These are phyloP conservation scores for Drosophila malerkotliana DNA, from an alignment of 1,140 invertebrate genomes.

Conservation along the genomic window DNA sequence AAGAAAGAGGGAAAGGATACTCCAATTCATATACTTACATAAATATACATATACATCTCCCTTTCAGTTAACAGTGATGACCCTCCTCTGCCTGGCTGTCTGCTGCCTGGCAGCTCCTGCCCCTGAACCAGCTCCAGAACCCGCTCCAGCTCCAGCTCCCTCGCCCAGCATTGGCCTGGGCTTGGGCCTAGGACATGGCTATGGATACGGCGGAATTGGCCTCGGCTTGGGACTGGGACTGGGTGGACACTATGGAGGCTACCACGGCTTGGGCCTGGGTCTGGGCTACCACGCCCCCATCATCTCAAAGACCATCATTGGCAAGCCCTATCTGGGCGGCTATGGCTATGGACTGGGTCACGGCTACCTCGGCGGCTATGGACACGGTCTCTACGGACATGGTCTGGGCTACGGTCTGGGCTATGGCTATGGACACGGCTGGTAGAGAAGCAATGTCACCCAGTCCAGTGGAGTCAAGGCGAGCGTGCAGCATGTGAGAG, in stretches of 20 bases:
- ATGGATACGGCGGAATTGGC: slow-evolving; percentile 59
- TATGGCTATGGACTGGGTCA: slow-evolving; percentile 63
- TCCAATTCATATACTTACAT: too few relatives aligned
- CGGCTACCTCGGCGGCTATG: slow-evolving; percentile 63
- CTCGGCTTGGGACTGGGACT: slow-evolving; percentile 50
- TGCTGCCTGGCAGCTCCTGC: slow-evolving; percentile 50
- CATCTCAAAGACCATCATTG: slow-evolving; percentile 75
- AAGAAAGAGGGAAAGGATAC: not conserved
- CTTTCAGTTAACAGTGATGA: slow-evolving; percentile 47
- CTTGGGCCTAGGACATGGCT: slow-evolving; percentile 65
- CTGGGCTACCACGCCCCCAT: slow-evolving; percentile 67
- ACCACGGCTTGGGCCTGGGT: slow-evolving; percentile 40
- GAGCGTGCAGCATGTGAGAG: slow-evolving; percentile 57
- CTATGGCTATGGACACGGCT: slow-evolving; percentile 62
- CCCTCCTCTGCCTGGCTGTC: slow-evolving; percentile 43
- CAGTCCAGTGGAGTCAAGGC: slow-evolving; percentile 2
- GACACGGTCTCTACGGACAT: slow-evolving; percentile 68
- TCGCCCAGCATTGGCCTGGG: slow-evolving; percentile 61
- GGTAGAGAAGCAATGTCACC: slow-evolving; percentile 28
- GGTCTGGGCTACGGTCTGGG: slow-evolving; percentile 70
- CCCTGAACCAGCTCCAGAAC: slow-evolving; percentile 49
- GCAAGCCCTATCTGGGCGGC: slow-evolving; percentile 69
- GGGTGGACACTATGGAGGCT: slow-evolving; percentile 47
- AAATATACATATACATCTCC: not conserved
- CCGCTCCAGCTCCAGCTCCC: slow-evolving; percentile 48